Evolutionary conservation across 2,888 invertebrate species (phyloP), one percentile per base, ranked within the genome.

Genomic region (Drosophila rellima): DNA sequence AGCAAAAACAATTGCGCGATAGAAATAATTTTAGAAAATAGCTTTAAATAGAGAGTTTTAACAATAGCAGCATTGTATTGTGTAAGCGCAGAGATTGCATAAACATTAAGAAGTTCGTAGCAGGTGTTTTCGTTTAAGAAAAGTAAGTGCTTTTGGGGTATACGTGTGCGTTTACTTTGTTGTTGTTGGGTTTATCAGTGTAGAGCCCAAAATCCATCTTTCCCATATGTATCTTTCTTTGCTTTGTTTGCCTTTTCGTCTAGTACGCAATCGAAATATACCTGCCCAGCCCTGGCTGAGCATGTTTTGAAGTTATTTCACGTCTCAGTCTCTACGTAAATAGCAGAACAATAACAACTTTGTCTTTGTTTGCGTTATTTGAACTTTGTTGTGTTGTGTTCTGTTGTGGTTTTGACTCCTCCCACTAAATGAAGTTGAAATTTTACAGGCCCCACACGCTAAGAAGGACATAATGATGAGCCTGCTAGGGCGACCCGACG

Each of bases 401-500:
- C n/a, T n/a, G n/a, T n/a, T n/a, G n/a, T n/a, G n/a, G 23, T 17
- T 11, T 48, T 51, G 20, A 23, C 51, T 68, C 42, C 55, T 37
- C 50, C 60, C 65, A 40, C 59, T 69, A 31, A 64, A 17, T 35
- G 2, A 7, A 15, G 15, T 6, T 13, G 50, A 35, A 18, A 13
- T 23, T 37, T 33, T 31, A 29, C 67, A 82, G 67, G 57, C 7
- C n/a, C 7, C 17, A 44, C 50, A 66, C 66, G 26, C 17, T 26
- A 44, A 48, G 63, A 63, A 54, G 29, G 48, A 48, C 60, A 73
- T 55, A 61, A 91, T 89, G 87, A 92, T 92, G 92, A 92, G 90
- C 82, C 81, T 92, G 67, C 75, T 92, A 60, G 92, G 92, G 64
- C 86, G 91, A 78, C 88, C 90, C 72, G 92, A 93, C 65, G 90